Evolutionary conservation across 2,113 vertebrate species (phyloP), one percentile per base, ranked within the genome.

Genomic region (Mesitornis unicolor): DNA sequence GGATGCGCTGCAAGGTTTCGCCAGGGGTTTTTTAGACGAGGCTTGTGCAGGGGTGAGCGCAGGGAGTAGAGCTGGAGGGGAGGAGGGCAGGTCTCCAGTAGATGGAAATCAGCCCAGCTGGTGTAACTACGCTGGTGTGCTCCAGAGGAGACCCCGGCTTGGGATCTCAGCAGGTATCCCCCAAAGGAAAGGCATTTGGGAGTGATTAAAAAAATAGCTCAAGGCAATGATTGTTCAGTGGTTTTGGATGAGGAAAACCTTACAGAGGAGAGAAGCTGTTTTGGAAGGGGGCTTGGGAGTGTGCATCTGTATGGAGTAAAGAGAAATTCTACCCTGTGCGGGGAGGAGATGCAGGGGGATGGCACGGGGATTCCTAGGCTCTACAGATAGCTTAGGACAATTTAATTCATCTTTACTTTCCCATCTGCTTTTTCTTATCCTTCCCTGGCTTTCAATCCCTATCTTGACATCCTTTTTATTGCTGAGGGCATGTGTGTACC

Each of bases 401-500:
- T 50, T 95, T 83, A 36, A 79, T 76, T 43, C 11, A 69, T 59
- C 31, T 71, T 91, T 78, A 53, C 40, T 31, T 85, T 84, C 35
- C 51, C 26, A 26, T 56, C 43, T 68, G 25, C 38, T 50, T 84
- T 42, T 64, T 88, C 7, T 4, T 19, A 28, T 54, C 17, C 31
- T 93, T 42, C 35, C 13, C 16, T 10, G 19, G 28, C n/a, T 86
- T 90, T 76, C 10, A n/a, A 12, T 77, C 17, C 10, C 31, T 65
- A 2, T 60, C 40, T 42, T 77, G 28, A 26, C 16, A 33, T 19
- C 8, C 2, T 36, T 56, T 88, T 56, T 45, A 19, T 20, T 54
- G 42, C 45, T 21, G 36, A 53, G 14, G 17, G 29, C 0, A 2
- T 1, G 0, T 2, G 0, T 20, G 16, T 88, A 38, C 13, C 42